Evolutionary conservation across 2,888 invertebrate species (phyloP).

Genomic region (Stramonita haemastoma): DNA sequence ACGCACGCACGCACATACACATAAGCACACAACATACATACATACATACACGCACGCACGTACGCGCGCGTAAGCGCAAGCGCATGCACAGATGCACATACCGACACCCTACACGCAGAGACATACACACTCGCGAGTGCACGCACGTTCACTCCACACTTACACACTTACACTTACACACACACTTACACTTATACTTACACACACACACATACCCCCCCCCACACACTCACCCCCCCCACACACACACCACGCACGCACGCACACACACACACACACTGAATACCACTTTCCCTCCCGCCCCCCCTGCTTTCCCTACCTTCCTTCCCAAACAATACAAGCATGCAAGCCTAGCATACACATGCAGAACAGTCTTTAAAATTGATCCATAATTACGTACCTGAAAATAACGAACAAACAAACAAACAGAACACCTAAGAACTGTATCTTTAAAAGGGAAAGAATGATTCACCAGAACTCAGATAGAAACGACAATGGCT

Average conservation of each 20-base stretch:
- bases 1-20: background rate
- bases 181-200: background rate
- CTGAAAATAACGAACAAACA: background rate
- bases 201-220: background rate
- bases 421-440: background rate
- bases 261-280: conserved; percentile 17
- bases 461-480: too few relatives aligned
- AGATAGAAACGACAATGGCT: too few relatives aligned
- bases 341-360: background rate
- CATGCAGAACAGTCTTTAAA: background rate
- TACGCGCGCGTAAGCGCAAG: background rate
- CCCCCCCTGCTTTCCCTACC: too few relatives aligned
- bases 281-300: too few relatives aligned
- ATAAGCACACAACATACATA: too few relatives aligned
- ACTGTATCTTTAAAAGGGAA: too few relatives aligned
- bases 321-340: background rate
- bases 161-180: background rate
- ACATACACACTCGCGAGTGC: background rate
- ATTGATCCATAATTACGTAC: background rate
- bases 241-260: background rate
- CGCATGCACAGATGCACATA: too few relatives aligned
- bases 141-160: background rate
- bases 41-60: background rate
- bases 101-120: too few relatives aligned
- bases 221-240: background rate